Conservation (phyloP, 2,888 invertebrate species). For the Eudasyphora cyanicolor region DNA sequence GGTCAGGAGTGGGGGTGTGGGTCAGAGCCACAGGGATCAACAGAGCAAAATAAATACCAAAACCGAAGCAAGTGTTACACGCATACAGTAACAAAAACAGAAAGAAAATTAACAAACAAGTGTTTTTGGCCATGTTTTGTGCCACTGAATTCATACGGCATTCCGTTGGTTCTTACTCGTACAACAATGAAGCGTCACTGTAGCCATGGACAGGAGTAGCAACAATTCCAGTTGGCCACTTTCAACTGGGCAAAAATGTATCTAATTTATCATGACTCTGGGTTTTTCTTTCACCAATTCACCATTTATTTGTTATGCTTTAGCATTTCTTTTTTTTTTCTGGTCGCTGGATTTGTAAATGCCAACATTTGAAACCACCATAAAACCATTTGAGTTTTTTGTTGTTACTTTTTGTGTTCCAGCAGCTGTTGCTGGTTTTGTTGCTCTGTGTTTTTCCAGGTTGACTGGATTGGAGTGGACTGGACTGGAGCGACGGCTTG, state of each 20-base stretch:
- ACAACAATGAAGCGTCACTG: not conserved
- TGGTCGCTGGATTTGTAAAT: slow-evolving; percentile 4
- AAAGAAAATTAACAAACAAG: not conserved
- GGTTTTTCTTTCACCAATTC: not conserved
- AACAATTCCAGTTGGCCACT: not conserved
- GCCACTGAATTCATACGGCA: not conserved
- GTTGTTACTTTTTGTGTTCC: not conserved
- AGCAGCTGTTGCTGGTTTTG: not conserved
- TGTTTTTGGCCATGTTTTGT: not conserved
- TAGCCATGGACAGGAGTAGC: not conserved
- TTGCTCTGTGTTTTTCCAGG: not conserved
- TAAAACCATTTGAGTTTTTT: slow-evolving; percentile 3
- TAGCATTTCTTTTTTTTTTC: not conserved
- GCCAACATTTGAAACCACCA: slow-evolving; percentile 27
- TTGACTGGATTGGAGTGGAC: not conserved
- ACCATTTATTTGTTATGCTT: not conserved
- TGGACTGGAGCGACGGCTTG: not conserved
- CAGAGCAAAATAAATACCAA: not conserved
- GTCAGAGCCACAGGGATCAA: not conserved
- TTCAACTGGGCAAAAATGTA: not conserved
- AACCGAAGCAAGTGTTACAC: too few species aligned
- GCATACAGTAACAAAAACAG: not conserved
- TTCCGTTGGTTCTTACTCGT: not conserved
- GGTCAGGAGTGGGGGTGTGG: not conserved
- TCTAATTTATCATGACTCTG: slow-evolving; percentile 26